A percentile compares a stretch with the other conserved stretches of the same genome.
These are phyloP conservation scores for Delphinus delphis DNA, from an alignment of 2,113 vertebrate genomes.

Conservation along the genomic window DNA sequence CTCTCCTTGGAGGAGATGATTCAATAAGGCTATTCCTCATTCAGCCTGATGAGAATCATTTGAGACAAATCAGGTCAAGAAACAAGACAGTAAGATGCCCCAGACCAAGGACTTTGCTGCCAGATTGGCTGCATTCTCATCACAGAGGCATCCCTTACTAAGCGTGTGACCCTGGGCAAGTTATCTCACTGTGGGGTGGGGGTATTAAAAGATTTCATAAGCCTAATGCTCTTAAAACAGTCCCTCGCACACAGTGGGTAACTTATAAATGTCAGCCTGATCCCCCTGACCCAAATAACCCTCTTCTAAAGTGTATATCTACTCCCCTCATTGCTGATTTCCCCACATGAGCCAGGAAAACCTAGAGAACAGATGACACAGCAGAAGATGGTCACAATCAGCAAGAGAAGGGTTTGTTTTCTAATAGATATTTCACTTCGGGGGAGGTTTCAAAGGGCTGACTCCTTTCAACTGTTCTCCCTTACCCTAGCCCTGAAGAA, in stretches of 20 bases:
- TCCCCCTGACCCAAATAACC: not conserved
- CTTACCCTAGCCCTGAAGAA: not conserved
- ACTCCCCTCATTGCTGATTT: not conserved
- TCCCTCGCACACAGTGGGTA: not conserved
- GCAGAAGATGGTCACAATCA: not conserved
- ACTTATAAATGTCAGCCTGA: not conserved
- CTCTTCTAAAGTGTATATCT: not conserved
- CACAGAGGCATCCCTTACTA: not conserved
- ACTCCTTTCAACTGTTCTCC: not conserved
- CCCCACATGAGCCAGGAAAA: not conserved
- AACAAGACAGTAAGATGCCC: not conserved
- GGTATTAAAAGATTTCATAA: not conserved
- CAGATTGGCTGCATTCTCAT: not conserved
- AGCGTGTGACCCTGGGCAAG: not conserved
- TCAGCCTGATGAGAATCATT: not conserved
- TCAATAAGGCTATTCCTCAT: not conserved
- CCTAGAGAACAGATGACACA: not conserved
- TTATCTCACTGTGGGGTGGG: not conserved
- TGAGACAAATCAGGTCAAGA: not conserved
- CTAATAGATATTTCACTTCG: not conserved
- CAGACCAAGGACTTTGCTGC: not conserved
- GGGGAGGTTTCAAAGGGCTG: not conserved
- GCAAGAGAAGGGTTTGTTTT: not conserved
- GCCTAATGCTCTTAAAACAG: not conserved
- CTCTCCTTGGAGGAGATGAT: not conserved